phyloP scores from a whole-genome alignment of 2,113 vertebrate species.

The Seriola aureovittata region DNA sequence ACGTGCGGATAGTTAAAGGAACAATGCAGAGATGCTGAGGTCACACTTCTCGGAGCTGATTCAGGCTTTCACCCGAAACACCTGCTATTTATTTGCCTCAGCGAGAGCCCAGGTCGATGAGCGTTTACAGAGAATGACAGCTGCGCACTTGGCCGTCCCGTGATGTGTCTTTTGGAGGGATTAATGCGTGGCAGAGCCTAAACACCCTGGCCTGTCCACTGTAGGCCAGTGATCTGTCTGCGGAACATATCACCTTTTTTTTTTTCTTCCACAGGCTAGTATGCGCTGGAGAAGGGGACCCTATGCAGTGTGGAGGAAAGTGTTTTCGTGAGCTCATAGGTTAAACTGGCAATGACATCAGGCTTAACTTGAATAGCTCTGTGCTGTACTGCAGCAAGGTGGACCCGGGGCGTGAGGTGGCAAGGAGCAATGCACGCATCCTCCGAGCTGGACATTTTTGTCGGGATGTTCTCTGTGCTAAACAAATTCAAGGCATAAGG shows the following conservation, averaged over 20 bases:
- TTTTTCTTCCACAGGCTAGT: not conserved
- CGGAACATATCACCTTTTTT: slow-evolving; percentile 12
- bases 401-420: slow-evolving; percentile 53
- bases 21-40: slow-evolving; percentile 51
- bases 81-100: slow-evolving; percentile 39
- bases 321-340: slow-evolving; percentile 42
- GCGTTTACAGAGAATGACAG: slow-evolving; percentile 43
- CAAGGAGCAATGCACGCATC: slow-evolving; percentile 42
- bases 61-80: slow-evolving; percentile 47
- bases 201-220: slow-evolving; percentile 35
- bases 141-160: slow-evolving; percentile 68
- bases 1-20: slow-evolving; percentile 9
- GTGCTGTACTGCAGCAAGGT: slow-evolving; percentile 66
- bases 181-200: slow-evolving; percentile 45
- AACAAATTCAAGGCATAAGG: slow-evolving; percentile 48
- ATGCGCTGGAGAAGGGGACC: not conserved
- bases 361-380: slow-evolving; percentile 35
- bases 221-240: slow-evolving; percentile 37
- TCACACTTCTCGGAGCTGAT: slow-evolving; percentile 55
- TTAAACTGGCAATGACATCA: slow-evolving; percentile 60
- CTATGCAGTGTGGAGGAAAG: slow-evolving; percentile 50
- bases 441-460: slow-evolving; percentile 35
- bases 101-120: not conserved
- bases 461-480: slow-evolving; percentile 45
- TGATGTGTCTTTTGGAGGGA: slow-evolving; percentile 58